Percentiles rank a stretch among this genome's conserved stretches.
Evolutionary conservation across 1,140 invertebrate genomes (phyloP).

Genomic region (Papilio glaucus): DNA sequence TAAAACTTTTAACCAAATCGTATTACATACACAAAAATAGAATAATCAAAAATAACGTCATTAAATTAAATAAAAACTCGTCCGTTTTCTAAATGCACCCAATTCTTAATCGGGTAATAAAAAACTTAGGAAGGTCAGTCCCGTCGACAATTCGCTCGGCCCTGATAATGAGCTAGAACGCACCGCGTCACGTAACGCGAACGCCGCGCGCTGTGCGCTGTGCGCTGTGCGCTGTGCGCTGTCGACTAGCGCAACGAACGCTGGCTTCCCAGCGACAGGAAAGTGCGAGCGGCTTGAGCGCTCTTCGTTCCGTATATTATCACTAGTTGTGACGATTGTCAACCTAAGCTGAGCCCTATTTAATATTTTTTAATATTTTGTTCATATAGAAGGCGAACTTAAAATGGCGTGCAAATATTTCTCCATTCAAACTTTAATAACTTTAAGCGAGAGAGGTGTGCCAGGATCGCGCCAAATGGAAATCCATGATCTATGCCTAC

Average conservation of each 20-base stretch:
- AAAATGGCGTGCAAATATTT: too few relatives aligned
- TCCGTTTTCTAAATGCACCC: constrained; percentile 24
- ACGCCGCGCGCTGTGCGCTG: too few relatives aligned
- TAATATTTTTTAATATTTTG: too few relatives aligned
- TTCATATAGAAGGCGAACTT: too few relatives aligned
- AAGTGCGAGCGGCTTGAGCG: not conserved
- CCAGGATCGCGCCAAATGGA: too few relatives aligned
- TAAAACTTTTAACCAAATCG: too few relatives aligned
- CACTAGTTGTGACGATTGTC: too few relatives aligned
- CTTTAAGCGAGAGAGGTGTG: too few relatives aligned
- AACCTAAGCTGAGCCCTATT: too few relatives aligned
- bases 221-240: too few relatives aligned
- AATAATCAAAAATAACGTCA: not conserved
- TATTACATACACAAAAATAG: not conserved
- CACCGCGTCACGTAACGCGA: constrained; percentile 52
- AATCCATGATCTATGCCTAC: too few relatives aligned
- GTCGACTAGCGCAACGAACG: constrained; percentile 46
- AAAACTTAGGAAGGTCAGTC: constrained; percentile 54
- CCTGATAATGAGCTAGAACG: constrained; percentile 54
- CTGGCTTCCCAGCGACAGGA: not conserved
- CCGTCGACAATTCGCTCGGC: constrained; percentile 45
- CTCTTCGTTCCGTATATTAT: not conserved
- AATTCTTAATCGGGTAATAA: constrained; percentile 39
- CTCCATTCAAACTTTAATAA: too few relatives aligned
- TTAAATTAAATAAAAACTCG: not conserved